Conservation (phyloP, 2,888 invertebrate genomes). For the Cryptophagus acutangulus region DNA sequence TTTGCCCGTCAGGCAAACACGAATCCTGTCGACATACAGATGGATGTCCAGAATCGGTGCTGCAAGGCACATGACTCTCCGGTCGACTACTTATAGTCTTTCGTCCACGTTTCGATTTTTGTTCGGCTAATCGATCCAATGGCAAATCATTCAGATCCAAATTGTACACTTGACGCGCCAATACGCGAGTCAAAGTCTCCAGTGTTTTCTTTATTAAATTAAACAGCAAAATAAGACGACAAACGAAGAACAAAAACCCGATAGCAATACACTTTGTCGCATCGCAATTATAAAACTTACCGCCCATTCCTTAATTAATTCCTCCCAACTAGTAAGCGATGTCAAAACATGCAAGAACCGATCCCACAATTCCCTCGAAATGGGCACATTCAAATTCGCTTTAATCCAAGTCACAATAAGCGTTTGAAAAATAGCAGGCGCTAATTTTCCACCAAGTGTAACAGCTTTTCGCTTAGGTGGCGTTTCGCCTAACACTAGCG, state of each 20-base stretch:
- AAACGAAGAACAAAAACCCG: neutral
- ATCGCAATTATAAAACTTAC: slow-evolving; percentile 53
- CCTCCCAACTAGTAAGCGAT: slow-evolving; percentile 88
- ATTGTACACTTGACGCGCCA: slow-evolving; percentile 92
- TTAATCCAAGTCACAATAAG: slow-evolving; percentile 97
- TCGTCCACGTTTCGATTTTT: slow-evolving; percentile 66
- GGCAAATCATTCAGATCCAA: slow-evolving; percentile 86
- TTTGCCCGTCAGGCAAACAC: slow-evolving; percentile 38
- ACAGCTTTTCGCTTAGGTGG: slow-evolving; percentile 72
- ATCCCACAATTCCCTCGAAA: slow-evolving; percentile 88
- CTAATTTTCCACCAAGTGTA: slow-evolving; percentile 72
- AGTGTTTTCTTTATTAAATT: slow-evolving; percentile 73
- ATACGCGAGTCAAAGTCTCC: slow-evolving; percentile 90
- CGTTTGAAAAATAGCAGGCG: slow-evolving; percentile 86
- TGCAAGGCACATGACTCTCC: slow-evolving; percentile 32
- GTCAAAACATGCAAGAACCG: slow-evolving; percentile 83
- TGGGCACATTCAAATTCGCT: slow-evolving; percentile 89
- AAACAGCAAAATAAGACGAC: neutral
- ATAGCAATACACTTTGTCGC: neutral
- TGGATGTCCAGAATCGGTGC: slow-evolving; percentile 27
- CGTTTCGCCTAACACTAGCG: slow-evolving; percentile 76
- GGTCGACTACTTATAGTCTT: slow-evolving; percentile 37
- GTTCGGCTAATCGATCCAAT: slow-evolving; percentile 71
- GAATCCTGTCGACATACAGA: slow-evolving; percentile 40
- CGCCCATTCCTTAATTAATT: slow-evolving; percentile 93